Percentiles rank a stretch among this genome's conserved stretches.
These are phyloP conservation scores for Procambarus clarkii DNA, from an alignment of 1,140 invertebrate species.

Conservation along the genomic window DNA sequence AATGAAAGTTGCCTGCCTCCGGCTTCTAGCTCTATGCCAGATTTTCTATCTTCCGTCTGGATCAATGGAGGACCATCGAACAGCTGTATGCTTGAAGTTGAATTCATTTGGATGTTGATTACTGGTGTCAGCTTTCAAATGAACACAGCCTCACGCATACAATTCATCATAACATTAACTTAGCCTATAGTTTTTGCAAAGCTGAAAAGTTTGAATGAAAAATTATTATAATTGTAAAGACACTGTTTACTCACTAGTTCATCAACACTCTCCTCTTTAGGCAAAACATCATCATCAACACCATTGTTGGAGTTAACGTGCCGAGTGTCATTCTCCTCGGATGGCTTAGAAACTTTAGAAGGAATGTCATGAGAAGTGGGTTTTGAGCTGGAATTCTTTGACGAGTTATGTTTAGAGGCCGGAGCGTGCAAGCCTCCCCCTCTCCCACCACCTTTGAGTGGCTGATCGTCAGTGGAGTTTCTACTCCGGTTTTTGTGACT, in stretches of 20 bases:
- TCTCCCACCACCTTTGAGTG: constrained; percentile 7
- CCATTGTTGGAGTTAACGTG: constrained; percentile 6
- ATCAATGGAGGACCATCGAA: too few species aligned
- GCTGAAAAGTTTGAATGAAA: neutral
- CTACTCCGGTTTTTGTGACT: constrained; percentile 59
- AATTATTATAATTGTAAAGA: neutral
- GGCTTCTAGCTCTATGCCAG: too few species aligned
- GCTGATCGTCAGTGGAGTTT: constrained; percentile 27
- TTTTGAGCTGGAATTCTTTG: constrained; percentile 48
- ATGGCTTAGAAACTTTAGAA: constrained; percentile 22
- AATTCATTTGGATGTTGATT: too few species aligned
- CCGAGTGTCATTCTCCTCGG: constrained; percentile 24
- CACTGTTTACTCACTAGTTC: neutral
- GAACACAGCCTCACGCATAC: too few species aligned
- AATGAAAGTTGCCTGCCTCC: too few species aligned
- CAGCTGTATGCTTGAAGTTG: too few species aligned
- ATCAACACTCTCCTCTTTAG: constrained; percentile 42
- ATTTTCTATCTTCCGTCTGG: too few species aligned
- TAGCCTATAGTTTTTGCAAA: too few species aligned
- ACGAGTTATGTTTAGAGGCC: constrained; percentile 35
- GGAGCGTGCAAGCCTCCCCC: constrained; percentile 28
- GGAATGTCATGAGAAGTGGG: constrained; percentile 32
- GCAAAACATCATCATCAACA: constrained; percentile 2
- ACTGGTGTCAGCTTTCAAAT: too few species aligned
- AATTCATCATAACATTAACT: too few species aligned